These are phyloP conservation scores for Hesperia comma DNA, from an alignment of 2,888 invertebrate genomes.

Conservation along the genomic window DNA sequence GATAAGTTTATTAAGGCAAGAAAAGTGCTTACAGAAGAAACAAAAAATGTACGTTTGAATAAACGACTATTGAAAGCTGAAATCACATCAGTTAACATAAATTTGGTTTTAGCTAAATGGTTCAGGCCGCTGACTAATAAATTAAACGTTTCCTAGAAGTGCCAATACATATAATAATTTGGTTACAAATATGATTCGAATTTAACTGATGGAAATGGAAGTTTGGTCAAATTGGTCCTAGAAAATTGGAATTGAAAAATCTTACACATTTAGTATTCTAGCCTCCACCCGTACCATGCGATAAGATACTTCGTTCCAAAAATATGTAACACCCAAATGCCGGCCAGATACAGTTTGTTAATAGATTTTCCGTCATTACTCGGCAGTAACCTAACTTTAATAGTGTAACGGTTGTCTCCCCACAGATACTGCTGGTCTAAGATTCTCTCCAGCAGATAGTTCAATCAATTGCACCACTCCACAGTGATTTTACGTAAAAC, in stretches of 20 bases:
- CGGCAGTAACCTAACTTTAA: background rate
- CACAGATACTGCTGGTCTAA: background rate
- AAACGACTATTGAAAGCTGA: background rate
- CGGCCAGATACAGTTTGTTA: no score
- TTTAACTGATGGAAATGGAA: no score
- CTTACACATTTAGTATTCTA: no score
- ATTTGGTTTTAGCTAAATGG: background rate
- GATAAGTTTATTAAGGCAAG: conserved; percentile 9
- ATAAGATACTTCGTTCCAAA: no score
- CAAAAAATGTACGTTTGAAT: background rate
- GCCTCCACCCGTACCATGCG: no score
- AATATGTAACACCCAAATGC: no score
- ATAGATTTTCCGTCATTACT: background rate
- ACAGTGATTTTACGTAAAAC: conserved; percentile 34
- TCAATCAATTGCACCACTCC: conserved; percentile 11
- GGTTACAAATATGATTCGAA: no score
- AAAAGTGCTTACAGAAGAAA: background rate
- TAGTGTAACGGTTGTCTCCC: background rate
- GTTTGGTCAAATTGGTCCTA: no score
- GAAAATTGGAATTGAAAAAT: no score
- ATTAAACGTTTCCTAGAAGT: no score
- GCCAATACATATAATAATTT: no score
- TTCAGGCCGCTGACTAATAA: background rate
- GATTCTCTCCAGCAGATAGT: conserved; percentile 4
- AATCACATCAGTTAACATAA: background rate